Base-by-base conservation (phyloP, 2,888 invertebrate species). In the Parthenolecanium corni region DNA sequence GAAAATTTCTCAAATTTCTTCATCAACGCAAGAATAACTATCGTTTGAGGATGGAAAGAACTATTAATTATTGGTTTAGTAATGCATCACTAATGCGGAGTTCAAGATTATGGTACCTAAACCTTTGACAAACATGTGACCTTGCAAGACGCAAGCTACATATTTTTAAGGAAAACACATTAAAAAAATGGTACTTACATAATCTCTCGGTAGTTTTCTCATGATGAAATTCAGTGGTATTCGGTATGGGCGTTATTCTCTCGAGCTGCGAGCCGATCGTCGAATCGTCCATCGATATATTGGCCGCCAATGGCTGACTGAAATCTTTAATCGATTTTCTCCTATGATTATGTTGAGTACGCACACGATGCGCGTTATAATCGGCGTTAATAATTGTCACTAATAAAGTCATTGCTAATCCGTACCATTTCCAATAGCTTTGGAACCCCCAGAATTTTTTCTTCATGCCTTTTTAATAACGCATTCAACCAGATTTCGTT, bases 391-490 rank as follows among this genome's bases (percentile, higher is more conserved):
- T 46, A 51, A 61, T 51, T 49, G 61, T 61, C 61, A 61, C 61
- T 61, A 61, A 51, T 61, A 61, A 61, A 46, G 63, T 63, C 47
- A 63, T 63, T 53, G 53, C 63, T 63, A 63, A 63, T 53, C 63
- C 63, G 63, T 63, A 63, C 63, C 63, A 63, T 63, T 63, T 63
- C 63, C 63, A 63, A 63, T 63, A 63, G 47, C 63, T 61, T 61
- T 61, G 61, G 61, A 61, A 51, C 61, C 61, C 61, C 61, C 61
- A 61, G 61, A 61, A 61, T 61, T 61, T 61, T 61, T 61, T 61
- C 61, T 61, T 61, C 61, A 61, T 61, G 61, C 61, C 61, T 61
- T 61, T 61, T 61, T 23, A 51, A 51, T 61, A 61, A 61, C 16
- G 23, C 61, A 61, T 61, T 46, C 61, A 61, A 61, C 61, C 49